Evolutionary conservation across 2,113 vertebrate species (phyloP).

Genomic region (Opisthocomus hoazin): DNA sequence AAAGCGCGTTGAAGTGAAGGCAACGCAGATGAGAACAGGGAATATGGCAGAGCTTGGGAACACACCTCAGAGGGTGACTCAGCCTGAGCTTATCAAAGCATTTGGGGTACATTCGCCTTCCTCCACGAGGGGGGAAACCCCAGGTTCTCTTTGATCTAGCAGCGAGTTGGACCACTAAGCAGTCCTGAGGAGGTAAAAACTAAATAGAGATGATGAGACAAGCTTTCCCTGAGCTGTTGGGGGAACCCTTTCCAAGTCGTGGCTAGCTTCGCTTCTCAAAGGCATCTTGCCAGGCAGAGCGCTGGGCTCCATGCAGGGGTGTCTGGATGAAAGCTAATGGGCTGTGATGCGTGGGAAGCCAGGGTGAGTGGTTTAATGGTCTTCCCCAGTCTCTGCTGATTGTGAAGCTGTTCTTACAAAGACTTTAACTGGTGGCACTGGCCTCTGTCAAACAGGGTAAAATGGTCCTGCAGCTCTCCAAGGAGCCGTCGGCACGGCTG

Average conservation of each 20-base stretch:
- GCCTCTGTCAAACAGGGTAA: constrained; percentile 82
- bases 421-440: neutral
- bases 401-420: neutral
- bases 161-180: neutral
- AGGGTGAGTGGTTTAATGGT: neutral
- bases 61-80: neutral
- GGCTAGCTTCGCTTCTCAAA: neutral
- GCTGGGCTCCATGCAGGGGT: accelerated
- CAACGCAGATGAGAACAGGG: neutral
- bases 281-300: neutral
- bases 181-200: neutral
- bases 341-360: accelerated
- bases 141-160: neutral
- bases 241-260: neutral
- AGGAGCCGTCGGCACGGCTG: constrained; percentile 93
- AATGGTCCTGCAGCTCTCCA: constrained; percentile 97
- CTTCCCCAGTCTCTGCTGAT: neutral
- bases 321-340: neutral
- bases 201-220: neutral
- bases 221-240: neutral
- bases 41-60: neutral
- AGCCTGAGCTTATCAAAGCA: neutral
- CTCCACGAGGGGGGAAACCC: neutral
- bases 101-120: neutral
- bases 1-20: neutral